Evolutionary conservation across 2,797 vertebrate genomes (phyloP).

Genomic region (Diplodus sargus): DNA sequence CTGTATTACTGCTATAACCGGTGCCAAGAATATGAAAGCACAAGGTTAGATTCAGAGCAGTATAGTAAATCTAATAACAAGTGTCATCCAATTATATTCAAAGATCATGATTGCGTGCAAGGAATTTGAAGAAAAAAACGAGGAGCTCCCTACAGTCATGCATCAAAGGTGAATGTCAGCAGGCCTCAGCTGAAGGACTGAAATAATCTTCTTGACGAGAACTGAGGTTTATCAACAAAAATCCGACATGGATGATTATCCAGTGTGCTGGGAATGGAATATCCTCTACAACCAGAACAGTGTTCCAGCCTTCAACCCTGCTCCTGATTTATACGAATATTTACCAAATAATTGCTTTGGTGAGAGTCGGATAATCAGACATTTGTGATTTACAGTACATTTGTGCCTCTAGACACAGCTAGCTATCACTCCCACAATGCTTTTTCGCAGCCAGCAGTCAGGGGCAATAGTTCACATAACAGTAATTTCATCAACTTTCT

Average conservation of each 20-base stretch:
- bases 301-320: not conserved
- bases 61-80: conserved; percentile 59
- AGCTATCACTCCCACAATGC: conserved; percentile 59
- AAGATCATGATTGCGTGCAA: conserved; percentile 26
- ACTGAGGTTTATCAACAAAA: conserved; percentile 3
- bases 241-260: not conserved
- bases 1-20: conserved; percentile 32
- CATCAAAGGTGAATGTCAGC: conserved; percentile 10
- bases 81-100: conserved; percentile 44
- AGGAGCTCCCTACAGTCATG: not conserved
- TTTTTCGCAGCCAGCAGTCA: conserved; percentile 40
- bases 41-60: conserved; percentile 55
- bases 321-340: conserved; percentile 17
- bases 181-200: not conserved
- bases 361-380: conserved; percentile 39
- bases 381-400: conserved; percentile 38
- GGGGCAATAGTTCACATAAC: conserved; percentile 68
- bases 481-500: conserved; percentile 70
- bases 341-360: conserved; percentile 39
- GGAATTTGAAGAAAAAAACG: conserved; percentile 1
- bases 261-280: not conserved
- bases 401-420: conserved; percentile 52
- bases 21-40: conserved; percentile 61
- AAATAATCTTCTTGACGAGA: not conserved
- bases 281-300: conserved; percentile 14